These are phyloP conservation scores for Neomonachus schauinslandi DNA, from an alignment of 2,113 vertebrate genomes.

Conservation along the genomic window DNA sequence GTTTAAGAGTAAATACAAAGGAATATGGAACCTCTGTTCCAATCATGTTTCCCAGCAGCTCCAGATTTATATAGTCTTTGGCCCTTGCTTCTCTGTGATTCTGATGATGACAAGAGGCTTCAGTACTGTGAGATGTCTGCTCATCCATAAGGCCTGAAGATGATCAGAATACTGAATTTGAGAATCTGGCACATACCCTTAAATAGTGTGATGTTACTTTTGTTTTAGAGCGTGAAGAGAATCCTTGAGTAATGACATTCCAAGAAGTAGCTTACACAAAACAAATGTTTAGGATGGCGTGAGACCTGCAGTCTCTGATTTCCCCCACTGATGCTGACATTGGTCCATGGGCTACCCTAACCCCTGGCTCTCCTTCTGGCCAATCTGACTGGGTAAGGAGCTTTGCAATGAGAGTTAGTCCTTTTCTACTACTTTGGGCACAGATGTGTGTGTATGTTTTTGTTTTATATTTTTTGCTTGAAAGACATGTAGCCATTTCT, in stretches of 20 bases:
- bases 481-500: background rate
- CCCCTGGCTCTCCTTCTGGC: background rate
- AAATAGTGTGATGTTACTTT: background rate
- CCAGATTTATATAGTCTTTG: background rate
- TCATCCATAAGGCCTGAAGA: background rate
- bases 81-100: background rate
- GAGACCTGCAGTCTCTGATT: background rate
- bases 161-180: background rate
- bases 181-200: background rate
- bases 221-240: background rate
- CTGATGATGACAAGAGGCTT: background rate
- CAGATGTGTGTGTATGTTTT: background rate
- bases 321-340: background rate
- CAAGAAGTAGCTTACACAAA: background rate
- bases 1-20: slow-evolving; percentile 71
- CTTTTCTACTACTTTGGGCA: background rate
- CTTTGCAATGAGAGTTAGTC: background rate
- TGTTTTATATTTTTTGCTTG: background rate
- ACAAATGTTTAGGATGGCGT: background rate
- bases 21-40: slow-evolving; percentile 67
- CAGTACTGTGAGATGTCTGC: background rate
- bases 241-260: background rate
- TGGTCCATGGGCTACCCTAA: background rate
- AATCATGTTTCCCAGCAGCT: slow-evolving; percentile 65
- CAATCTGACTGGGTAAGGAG: background rate